Evolutionary conservation across 2,888 invertebrate species (phyloP), one percentile per base, ranked within the genome.

Genomic region (Pseudanteris insignis): DNA sequence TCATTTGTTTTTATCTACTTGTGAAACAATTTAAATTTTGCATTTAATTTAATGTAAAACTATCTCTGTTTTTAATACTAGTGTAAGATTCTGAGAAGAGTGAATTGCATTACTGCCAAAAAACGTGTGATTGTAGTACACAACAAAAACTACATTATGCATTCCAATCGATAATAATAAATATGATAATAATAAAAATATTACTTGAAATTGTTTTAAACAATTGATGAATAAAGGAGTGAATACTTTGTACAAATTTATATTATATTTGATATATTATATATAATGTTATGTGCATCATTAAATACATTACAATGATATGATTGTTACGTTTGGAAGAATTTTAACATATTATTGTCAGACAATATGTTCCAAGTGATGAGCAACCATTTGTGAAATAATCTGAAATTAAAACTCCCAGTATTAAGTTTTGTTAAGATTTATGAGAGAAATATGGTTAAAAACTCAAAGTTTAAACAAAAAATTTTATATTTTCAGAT

Each of bases 221-320:
- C 55, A 46, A 59, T 43, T 53, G 57, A 54, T 55, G 53, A 53
- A 58, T 55, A 62, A 59, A 51, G 53, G 40, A 48, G 60, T 62
- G 30, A n/a, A n/a, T 33, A 44, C 34, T 46, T 55, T 40, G 53
- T 57, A 58, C 12, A 46, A 9, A 57, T 48, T 61, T 65, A 38
- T 65, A 48, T 64, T 64, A 46, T 55, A 53, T 53, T 41, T 33
- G 44, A 57, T 64, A 54, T 57, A 55, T 48, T 63, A 55, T 63
- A 60, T 63, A 60, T 21, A 13, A 47, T 46, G 60, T 63, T 64
- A 43, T 24, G 46, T 4, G 26, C 40, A n/a, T 50, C 60, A 18
- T 54, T 14, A 57, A 61, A 54, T 54, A 38, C 46, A 51, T 59
- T 59, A 59, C 51, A 36, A 51, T 59, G 13, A 48, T 55, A 57